Percentiles rank a stretch among this genome's conserved stretches.
Evolutionary conservation across 2,888 invertebrate species (phyloP).

Genomic region (Willowsia nigromaculata): DNA sequence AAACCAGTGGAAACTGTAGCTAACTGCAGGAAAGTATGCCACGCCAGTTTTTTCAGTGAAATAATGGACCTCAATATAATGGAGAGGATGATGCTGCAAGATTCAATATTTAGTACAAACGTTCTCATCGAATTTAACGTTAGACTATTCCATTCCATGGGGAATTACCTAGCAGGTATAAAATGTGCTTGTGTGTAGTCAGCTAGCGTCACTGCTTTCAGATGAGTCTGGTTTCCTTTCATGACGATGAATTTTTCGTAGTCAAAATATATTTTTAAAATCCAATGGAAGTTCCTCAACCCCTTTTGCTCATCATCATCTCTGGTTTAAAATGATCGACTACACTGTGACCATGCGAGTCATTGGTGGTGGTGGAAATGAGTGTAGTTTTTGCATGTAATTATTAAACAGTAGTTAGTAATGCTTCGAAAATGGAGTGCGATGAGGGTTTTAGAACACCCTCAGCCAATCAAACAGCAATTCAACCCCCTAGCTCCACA

Average conservation of each 20-base stretch:
- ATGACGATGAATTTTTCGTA: background rate
- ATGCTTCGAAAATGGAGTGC: background rate
- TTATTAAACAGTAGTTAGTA: background rate
- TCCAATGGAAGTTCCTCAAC: constrained; percentile 58
- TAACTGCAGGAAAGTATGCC: constrained; percentile 37
- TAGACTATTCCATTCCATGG: background rate
- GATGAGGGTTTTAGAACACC: background rate
- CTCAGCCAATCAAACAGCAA: background rate
- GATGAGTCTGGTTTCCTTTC: background rate
- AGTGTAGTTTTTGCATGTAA: background rate
- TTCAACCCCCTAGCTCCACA: background rate
- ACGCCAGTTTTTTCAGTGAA: background rate
- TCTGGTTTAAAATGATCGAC: no score
- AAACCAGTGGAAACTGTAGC: no score
- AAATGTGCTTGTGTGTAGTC: background rate
- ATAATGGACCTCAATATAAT: background rate
- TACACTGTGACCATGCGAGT: background rate
- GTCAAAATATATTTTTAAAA: background rate
- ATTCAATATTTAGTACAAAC: background rate
- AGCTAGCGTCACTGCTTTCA: no score
- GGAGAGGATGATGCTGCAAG: background rate
- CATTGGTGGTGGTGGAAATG: no score
- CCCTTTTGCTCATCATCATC: constrained; percentile 6
- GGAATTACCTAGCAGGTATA: background rate
- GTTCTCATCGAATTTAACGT: background rate